Percentiles rank a stretch among this genome's conserved stretches.
Conservation (phyloP, 2,888 invertebrate genomes). For the Drosophila koepferae region DNA sequence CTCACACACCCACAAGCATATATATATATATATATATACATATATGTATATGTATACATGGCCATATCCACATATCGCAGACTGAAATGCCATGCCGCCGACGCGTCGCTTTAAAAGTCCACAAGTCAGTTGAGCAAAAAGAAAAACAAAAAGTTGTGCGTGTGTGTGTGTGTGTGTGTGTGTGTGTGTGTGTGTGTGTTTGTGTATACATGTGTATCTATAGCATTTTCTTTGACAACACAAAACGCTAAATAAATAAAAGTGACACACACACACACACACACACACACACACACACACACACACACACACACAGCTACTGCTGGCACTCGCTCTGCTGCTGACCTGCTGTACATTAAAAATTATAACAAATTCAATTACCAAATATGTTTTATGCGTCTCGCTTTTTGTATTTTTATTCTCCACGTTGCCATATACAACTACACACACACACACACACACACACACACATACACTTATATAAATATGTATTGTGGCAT, state of each 20-base stretch:
- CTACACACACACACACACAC: slow-evolving; percentile 2
- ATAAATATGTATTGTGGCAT: background rate
- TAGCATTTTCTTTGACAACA: slow-evolving; percentile 22
- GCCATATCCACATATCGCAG: background rate
- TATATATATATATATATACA: background rate
- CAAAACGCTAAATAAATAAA: slow-evolving; percentile 33
- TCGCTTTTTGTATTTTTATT: slow-evolving; percentile 5
- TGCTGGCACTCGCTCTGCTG: slow-evolving; percentile 12
- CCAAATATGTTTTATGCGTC: slow-evolving; percentile 67
- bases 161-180: background rate
- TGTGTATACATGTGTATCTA: slow-evolving; percentile 16
- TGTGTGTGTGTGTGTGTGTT: slow-evolving; percentile 12
- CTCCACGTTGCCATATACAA: background rate
- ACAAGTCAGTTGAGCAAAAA: slow-evolving; percentile 71
- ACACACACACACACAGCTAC: slow-evolving; percentile 5
- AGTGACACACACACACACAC: slow-evolving; percentile 12
- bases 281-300: slow-evolving; percentile 12
- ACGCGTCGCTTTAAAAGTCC: slow-evolving; percentile 43
- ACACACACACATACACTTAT: background rate
- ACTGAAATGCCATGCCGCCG: background rate
- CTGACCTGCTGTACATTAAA: slow-evolving; percentile 65
- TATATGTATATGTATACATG: background rate
- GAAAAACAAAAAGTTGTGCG: slow-evolving; percentile 49
- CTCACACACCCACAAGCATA: background rate
- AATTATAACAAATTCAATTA: slow-evolving; percentile 77